Base-by-base conservation (phyloP, 2,113 vertebrate genomes). In the Pollimyrus isidori region DNA sequence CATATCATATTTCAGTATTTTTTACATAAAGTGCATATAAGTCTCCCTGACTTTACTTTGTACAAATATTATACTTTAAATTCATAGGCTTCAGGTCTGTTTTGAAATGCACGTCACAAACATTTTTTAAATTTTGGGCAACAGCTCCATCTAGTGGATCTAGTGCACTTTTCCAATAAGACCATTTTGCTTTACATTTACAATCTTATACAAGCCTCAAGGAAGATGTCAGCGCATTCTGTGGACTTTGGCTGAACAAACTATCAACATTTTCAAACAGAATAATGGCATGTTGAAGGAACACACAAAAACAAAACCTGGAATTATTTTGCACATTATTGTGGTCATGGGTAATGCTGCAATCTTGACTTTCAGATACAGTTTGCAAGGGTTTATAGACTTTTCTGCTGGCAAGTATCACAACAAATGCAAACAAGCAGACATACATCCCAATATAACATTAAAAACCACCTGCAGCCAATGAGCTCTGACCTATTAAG, bases 131-230 rank as follows among this genome's bases (percentile, higher is more conserved):
- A 42, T 35, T 69, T 13, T 86, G 85, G 48, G 23, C 50, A 87
- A 87, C 50, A 87, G 45, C 10, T 35, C 85, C 85, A 87, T 56
- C 85, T 87, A 87, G 85, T 53, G 85, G 85, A 19, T 10, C 9
- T 56, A 10, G 13, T 26, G n/a, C 83, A 86, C 45, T 15, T 49
- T 21, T 48, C 19, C 50, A 50, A 48, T 26, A n/a, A n/a, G n/a
- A 85, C 10, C 7, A n/a, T 85, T 46, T 49, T 21, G 2, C 45
- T 85, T 85, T 49, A 49, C 82, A 2, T 48, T 85, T 48, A 30
- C 7, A 48, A 7, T 15, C 2, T 85, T 26, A 80, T 42, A 19
- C 3, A 15, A 80, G 5, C 35, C 39, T 42, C n/a, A 80, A 42
- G 35, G 15, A 80, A 80, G 30, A 15, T 5, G 15, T 42, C 35